These are phyloP conservation scores for Atta colombica DNA, from an alignment of 1,140 invertebrate genomes.

Conservation along the genomic window DNA sequence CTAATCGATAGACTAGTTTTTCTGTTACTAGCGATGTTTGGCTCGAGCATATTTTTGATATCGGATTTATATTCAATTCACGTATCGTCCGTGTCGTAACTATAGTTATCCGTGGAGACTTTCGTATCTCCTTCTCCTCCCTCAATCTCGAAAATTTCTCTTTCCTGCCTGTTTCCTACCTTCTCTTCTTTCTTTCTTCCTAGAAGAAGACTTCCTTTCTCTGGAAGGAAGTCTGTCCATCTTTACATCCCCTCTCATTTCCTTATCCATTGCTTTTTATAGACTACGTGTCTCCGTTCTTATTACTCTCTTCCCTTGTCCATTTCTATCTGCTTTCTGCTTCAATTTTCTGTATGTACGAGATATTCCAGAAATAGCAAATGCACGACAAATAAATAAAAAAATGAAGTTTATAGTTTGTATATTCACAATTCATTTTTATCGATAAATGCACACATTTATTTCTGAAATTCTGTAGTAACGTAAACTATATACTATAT, in stretches of 20 bases:
- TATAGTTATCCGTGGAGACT: slow-evolving; percentile 19
- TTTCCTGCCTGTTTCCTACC: not conserved
- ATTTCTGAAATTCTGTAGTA: too few relatives aligned
- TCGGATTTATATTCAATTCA: slow-evolving; percentile 75
- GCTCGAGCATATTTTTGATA: slow-evolving; percentile 73
- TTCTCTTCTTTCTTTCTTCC: not conserved
- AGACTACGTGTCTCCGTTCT: slow-evolving; percentile 46
- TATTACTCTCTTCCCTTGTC: slow-evolving; percentile 20
- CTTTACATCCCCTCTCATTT: slow-evolving; percentile 42
- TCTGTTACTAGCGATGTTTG: slow-evolving; percentile 21
- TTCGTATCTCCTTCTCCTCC: not conserved
- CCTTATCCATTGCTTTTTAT: slow-evolving; percentile 32
- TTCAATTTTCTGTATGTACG: not conserved
- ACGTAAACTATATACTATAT: too few relatives aligned
- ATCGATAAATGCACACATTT: too few relatives aligned
- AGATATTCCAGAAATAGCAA: not conserved
- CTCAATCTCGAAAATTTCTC: slow-evolving; percentile 36
- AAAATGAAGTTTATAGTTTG: not conserved
- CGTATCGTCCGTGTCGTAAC: slow-evolving; percentile 65
- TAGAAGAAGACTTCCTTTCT: not conserved
- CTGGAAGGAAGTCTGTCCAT: slow-evolving; percentile 2
- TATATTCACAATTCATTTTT: too few relatives aligned
- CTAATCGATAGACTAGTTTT: slow-evolving; percentile 6
- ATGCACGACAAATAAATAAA: not conserved
- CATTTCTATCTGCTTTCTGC: not conserved